phyloP scores from a whole-genome alignment of 2,113 vertebrate species.

The Columba janthina region DNA sequence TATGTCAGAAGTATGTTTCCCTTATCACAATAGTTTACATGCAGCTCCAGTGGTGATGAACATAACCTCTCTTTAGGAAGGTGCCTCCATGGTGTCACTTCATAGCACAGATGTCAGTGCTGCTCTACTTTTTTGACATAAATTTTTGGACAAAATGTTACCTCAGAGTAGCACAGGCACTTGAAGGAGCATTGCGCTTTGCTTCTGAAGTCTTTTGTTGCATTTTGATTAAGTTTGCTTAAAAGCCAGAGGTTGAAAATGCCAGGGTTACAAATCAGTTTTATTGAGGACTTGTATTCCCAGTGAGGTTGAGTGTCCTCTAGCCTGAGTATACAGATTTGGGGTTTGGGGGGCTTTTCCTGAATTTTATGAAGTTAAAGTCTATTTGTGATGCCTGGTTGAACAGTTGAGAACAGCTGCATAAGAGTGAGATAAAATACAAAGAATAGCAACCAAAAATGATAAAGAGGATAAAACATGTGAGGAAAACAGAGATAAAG shows the following conservation, averaged over 20 bases:
- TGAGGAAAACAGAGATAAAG: background rate
- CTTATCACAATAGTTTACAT: background rate
- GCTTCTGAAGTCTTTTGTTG: background rate
- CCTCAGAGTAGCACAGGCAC: background rate
- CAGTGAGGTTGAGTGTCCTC: background rate
- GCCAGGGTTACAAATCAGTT: background rate
- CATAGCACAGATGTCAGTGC: background rate
- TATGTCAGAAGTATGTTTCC: background rate
- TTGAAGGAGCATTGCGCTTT: background rate
- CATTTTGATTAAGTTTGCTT: background rate
- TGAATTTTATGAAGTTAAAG: background rate
- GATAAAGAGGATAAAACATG: background rate
- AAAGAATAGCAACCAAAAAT: background rate
- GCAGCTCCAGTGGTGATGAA: background rate
- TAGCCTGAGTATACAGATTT: background rate
- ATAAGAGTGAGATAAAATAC: background rate
- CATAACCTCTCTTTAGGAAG: fast-evolving
- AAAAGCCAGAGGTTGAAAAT: background rate
- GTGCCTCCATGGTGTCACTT: background rate
- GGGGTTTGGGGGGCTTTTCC: background rate
- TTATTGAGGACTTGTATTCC: background rate
- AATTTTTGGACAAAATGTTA: background rate
- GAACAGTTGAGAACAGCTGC: background rate
- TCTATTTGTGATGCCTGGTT: background rate
- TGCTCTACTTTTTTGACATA: background rate